Evolutionary conservation across 2,888 invertebrate species (phyloP), one percentile per base, ranked within the genome.

Genomic region (Lacanobia oleracea): DNA sequence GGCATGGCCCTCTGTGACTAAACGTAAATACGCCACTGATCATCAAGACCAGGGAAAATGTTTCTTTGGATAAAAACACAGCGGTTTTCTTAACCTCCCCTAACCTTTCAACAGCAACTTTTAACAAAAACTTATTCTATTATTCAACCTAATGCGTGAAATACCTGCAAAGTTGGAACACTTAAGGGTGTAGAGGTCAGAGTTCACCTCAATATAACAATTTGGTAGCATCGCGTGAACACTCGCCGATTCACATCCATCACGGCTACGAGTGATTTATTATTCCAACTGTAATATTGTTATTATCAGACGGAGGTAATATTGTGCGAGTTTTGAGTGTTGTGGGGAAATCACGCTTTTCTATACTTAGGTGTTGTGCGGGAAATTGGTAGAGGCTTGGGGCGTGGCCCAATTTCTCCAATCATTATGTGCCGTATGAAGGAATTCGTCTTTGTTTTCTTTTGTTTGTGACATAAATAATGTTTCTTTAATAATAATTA

Each of bases 211-310:
- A 54, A 64, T 57, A 61, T 70, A 54, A 53, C 56, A 67, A 60
- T 73, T 77, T 73, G 63, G 59, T 56, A 66, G 67, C 79, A 79
- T 84, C 79, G 80, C 85, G 85, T 82, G 85, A 81, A 61, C 65
- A 72, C 67, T 61, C 56, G 54, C 57, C 66, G 37, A 72, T 66
- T 73, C 73, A 33, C 70, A 70, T 85, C 80, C 59, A 85, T 83
- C 80, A 79, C 65, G 23, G 27, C 23, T 78, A 72, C 65, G 23
- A 43, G 40, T 82, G 79, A 82, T 66, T 78, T 73, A 73, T 79
- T 77, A 66, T 71, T 79, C 68, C 59, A 59, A 59, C 48, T 66
- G 81, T 57, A 81, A 75, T 76, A 66, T 62, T 62, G 66, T 70
- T 70, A 65, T 70, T 81, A 65, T 60, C 77, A 45, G 16, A n/a